Evolutionary conservation across 2,888 invertebrate genomes (phyloP), one percentile per base, ranked within the genome.

Genomic region (Acrocyrtus sp.): DNA sequence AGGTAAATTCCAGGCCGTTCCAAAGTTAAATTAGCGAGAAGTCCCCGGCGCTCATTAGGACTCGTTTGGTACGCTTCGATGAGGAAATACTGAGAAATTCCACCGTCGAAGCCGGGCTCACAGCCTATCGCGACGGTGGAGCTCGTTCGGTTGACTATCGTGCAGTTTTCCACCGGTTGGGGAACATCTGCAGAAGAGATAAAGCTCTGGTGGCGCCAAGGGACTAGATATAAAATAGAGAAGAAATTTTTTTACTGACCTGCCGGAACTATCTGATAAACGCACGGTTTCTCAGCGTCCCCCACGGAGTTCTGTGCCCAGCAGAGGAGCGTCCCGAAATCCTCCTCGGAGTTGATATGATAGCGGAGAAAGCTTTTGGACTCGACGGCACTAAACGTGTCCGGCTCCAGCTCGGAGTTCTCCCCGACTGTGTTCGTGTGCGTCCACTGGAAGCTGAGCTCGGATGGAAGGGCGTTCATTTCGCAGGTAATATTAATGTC

Each of bases 51-150:
- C 67, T 70, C 67, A 34, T 66, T n/a, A 17, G 80, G 80, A 26
- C 61, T 65, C 2, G 74, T 65, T 66, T 74, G 74, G 24, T 60
- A 74, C 29, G 74, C 74, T 86, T 94, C 94, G 78, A 95, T 88
- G 62, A 93, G 87, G 87, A 95, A 95, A 84, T 88, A 88, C 86
- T 95, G 94, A 72, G 94, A 93, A 82, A 95, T 88, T 78, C 95
- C 95, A 72, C 95, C 95, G 86, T 95, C 94, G 86, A 94, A 94
- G 81, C 93, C 93, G 24, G 93, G 87, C 82, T 91, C 88, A 84
- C 95, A 95, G 82, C 90, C 89, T 80, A 94, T 92, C 82, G 92
- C 91, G 81, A 92, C 92, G 74, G 92, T 91, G 82, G 91, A 92
- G 82, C 91, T 90, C 17, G 94, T 94, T 84, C 92, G 92, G 85